A percentile compares a stretch with the other conserved stretches of the same genome.
Conservation (phyloP, 2,113 vertebrate genomes). For the Neopipo cinnamomea region DNA sequence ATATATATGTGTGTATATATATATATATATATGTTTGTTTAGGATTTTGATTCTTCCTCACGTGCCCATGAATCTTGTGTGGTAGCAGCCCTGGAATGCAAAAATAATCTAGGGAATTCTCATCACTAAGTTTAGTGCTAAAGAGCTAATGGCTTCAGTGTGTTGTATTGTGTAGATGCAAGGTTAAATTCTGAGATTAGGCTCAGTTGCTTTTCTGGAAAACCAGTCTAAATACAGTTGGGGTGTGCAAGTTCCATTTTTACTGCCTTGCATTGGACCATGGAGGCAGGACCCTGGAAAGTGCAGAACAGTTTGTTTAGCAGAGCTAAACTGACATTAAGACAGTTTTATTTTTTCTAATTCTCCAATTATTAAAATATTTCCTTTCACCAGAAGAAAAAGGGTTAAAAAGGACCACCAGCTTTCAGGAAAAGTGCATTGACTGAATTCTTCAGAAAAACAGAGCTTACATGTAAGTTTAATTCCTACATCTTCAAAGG, state of each 20-base stretch:
- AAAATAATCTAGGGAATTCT: constrained; percentile 65
- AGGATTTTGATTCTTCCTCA: constrained; percentile 49
- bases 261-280: not conserved
- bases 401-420: not conserved
- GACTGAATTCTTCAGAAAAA: not conserved
- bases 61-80: not conserved
- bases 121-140: constrained; percentile 30
- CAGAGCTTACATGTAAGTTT: not conserved
- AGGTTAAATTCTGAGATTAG: constrained; percentile 5
- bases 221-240: not conserved
- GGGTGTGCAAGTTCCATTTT: not conserved
- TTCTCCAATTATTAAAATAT: not conserved
- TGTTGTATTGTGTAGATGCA: not conserved
- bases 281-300: not conserved
- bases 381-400: not conserved
- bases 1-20: not conserved
- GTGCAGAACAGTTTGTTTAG: not conserved
- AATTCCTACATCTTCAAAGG: not conserved
- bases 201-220: not conserved
- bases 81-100: constrained; percentile 62
- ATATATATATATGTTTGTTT: not conserved
- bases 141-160: constrained; percentile 48
- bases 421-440: not conserved
- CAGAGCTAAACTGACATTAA: not conserved
- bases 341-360: not conserved